Conservation (phyloP, 2,888 invertebrate species). For the Morinoia aosen region DNA sequence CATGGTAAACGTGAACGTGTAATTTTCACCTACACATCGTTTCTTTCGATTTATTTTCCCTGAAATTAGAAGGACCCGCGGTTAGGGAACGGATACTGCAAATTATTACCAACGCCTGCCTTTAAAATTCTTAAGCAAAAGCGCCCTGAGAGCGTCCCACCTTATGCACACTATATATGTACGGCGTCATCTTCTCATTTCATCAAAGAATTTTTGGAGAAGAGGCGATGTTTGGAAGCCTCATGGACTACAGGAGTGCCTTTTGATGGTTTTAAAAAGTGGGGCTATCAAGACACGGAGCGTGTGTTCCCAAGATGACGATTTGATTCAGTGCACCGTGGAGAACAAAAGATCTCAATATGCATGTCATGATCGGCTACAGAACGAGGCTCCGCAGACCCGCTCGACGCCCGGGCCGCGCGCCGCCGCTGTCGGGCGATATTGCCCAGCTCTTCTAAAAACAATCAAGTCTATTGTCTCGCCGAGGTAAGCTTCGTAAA, state of each 20-base stretch:
- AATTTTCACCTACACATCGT: neutral
- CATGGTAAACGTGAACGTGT: too few relatives aligned
- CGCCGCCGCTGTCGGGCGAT: conserved; percentile 20
- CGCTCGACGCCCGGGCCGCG: neutral
- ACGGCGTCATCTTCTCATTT: conserved; percentile 24
- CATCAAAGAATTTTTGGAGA: conserved; percentile 22
- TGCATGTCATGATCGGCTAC: conserved; percentile 38
- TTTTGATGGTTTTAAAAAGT: conserved; percentile 50
- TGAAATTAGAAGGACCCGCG: neutral
- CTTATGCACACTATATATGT: neutral
- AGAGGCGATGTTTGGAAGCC: conserved; percentile 20
- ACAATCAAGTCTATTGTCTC: conserved; percentile 49
- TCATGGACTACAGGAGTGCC: conserved; percentile 38
- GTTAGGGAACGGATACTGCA: neutral
- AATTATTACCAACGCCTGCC: neutral
- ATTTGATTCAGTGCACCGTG: conserved; percentile 35
- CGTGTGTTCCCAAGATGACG: conserved; percentile 50
- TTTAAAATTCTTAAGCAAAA: neutral
- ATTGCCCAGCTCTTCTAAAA: conserved; percentile 1
- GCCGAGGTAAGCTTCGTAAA: neutral
- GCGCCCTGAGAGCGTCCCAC: neutral
- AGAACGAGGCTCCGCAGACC: neutral
- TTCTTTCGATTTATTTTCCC: neutral
- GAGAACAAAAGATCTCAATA: conserved; percentile 44
- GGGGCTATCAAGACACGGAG: conserved; percentile 37